Conservation (phyloP, 2,113 vertebrate species). For the Leucopternis melanops region DNA sequence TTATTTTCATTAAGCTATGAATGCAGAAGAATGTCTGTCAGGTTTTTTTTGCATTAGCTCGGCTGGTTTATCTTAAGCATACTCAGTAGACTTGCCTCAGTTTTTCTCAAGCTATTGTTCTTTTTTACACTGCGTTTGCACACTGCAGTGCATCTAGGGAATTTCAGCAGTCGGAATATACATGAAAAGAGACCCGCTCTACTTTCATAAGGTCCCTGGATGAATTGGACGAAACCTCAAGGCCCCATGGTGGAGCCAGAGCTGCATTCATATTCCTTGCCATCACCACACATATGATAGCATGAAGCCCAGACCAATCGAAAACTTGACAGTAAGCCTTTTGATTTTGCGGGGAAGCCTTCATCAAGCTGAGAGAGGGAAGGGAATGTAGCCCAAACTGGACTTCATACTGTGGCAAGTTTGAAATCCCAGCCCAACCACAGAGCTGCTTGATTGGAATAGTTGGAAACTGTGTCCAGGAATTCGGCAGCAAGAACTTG, state of each 20-base stretch:
- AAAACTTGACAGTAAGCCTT: conserved; percentile 84
- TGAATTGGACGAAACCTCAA: conserved; percentile 75
- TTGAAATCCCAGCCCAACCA: conserved; percentile 83
- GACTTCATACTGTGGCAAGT: conserved; percentile 84
- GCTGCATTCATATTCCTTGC: conserved; percentile 75
- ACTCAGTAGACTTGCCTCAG: conserved; percentile 60
- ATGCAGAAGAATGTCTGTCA: not conserved
- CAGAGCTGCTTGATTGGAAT: conserved; percentile 82
- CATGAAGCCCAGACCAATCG: conserved; percentile 77
- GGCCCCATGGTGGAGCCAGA: conserved; percentile 73
- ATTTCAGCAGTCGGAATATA: conserved; percentile 78
- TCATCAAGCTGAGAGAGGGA: conserved; percentile 80
- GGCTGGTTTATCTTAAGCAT: conserved; percentile 46
- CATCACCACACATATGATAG: conserved; percentile 72
- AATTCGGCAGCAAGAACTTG: conserved; percentile 72
- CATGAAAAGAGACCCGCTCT: conserved; percentile 81
- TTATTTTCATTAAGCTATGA: conserved; percentile 53
- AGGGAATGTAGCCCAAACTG: conserved; percentile 81
- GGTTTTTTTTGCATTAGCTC: conserved; percentile 14
- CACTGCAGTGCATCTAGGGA: conserved; percentile 73
- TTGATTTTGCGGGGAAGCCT: conserved; percentile 84
- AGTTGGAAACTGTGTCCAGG: conserved; percentile 79
- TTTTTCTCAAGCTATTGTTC: conserved; percentile 78
- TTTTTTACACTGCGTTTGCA: conserved; percentile 69
- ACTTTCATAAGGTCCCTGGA: conserved; percentile 81